Conservation (phyloP, 2,888 invertebrate genomes). For the Penaeus monodon region DNA sequence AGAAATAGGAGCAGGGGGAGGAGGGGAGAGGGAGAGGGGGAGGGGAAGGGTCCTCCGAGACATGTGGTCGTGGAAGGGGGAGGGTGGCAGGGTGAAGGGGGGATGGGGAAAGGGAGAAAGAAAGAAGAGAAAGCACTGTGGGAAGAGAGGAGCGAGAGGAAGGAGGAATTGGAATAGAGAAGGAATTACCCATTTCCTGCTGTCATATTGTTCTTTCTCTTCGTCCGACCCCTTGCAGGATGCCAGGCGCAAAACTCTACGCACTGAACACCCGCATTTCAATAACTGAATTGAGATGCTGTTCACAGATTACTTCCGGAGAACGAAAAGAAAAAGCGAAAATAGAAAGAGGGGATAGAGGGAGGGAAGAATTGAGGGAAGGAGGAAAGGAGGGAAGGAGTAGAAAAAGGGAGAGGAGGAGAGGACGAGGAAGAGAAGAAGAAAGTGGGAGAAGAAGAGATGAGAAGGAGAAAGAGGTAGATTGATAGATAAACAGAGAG, state of each 20-base stretch:
- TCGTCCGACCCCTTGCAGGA: conserved; percentile 8
- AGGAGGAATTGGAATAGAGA: not conserved
- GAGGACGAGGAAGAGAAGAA: not conserved
- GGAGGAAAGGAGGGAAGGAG: not conserved
- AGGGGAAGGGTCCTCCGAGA: not conserved
- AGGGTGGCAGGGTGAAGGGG: not conserved
- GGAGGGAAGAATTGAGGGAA: not conserved
- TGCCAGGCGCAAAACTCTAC: too few species aligned
- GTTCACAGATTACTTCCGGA: too few species aligned
- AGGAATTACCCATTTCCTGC: not conserved
- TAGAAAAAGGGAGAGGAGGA: not conserved
- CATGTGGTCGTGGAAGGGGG: not conserved
- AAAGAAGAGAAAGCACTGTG: not conserved
- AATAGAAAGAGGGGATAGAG: not conserved
- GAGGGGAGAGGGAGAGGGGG: not conserved
- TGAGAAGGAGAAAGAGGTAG: not conserved
- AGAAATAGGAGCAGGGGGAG: not conserved
- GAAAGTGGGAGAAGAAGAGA: not conserved
- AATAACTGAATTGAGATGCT: too few species aligned
- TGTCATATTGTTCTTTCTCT: too few species aligned
- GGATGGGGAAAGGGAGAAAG: fast-evolving
- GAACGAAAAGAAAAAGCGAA: too few species aligned
- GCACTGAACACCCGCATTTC: too few species aligned
- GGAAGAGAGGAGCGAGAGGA: not conserved
- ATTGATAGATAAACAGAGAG: not conserved